These are phyloP conservation scores for Ardeotis arabs DNA, from an alignment of 2,113 vertebrate genomes.

Conservation along the genomic window DNA sequence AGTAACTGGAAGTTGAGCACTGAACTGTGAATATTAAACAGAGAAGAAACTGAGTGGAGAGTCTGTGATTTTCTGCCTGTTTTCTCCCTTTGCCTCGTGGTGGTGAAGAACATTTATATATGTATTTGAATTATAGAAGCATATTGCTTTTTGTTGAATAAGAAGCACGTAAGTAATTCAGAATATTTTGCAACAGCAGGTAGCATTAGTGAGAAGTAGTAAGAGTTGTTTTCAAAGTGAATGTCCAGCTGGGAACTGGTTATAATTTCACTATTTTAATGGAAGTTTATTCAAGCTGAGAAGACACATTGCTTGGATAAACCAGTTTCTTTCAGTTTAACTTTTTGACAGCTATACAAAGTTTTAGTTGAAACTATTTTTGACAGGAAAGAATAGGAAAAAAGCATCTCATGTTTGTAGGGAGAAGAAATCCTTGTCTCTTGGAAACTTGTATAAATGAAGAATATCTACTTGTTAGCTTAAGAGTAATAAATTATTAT, in stretches of 20 bases:
- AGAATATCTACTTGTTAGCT: not conserved
- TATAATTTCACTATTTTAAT: not conserved
- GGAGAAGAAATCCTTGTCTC: not conserved
- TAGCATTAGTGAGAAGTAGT: not conserved
- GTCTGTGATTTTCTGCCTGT: not conserved
- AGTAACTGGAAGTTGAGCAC: not conserved
- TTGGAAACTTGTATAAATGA: not conserved
- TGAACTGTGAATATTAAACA: not conserved
- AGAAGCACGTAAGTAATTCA: not conserved
- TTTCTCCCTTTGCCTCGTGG: not conserved
- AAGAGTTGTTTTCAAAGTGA: not conserved
- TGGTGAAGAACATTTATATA: not conserved
- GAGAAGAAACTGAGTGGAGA: not conserved
- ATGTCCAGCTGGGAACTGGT: not conserved
- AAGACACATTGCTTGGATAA: not conserved
- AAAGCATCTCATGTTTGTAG: not conserved
- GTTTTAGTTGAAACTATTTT: not conserved
- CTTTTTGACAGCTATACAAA: not conserved
- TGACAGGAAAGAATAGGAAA: not conserved
- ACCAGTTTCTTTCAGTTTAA: not conserved
- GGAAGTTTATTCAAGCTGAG: not conserved
- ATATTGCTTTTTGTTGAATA: not conserved
- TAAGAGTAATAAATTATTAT: not conserved
- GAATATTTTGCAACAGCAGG: not conserved
- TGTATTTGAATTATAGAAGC: not conserved